phyloP scores from a whole-genome alignment of 2,888 invertebrate genomes.

The Venusia cambrica region DNA sequence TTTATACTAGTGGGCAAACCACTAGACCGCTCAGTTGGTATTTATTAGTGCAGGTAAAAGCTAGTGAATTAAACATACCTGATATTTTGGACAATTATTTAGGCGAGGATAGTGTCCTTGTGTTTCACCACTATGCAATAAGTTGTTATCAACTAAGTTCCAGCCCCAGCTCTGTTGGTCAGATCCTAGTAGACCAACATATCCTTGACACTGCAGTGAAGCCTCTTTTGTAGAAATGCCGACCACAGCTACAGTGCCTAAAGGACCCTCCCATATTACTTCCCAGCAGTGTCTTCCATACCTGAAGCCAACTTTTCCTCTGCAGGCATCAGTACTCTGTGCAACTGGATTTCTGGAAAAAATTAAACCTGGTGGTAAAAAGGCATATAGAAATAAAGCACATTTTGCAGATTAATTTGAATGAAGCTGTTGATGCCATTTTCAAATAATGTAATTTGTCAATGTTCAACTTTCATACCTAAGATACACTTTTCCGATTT shows the following conservation, averaged over 20 bases:
- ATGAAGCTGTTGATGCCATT: no score
- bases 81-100: constrained; percentile 98
- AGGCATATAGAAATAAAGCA: no score
- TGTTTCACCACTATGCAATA: constrained; percentile 97
- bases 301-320: constrained; percentile 94
- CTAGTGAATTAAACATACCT: constrained; percentile 85
- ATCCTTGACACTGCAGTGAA: constrained; percentile 95
- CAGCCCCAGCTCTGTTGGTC: constrained; percentile 99
- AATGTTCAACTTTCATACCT: no score
- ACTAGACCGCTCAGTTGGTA: no score
- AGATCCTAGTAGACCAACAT: constrained; percentile 95
- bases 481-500: no score
- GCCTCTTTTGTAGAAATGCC: constrained; percentile 97
- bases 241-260: constrained; percentile 98
- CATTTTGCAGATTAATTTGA: no score
- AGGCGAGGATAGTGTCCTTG: constrained; percentile 96
- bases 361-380: no score
- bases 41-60: no score
- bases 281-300: constrained; percentile 98
- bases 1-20: no score
- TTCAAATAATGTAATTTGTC: no score
- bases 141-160: constrained; percentile 98
- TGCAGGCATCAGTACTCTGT: constrained; percentile 97
- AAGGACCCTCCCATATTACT: constrained; percentile 98
- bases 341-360: constrained; percentile 94